Conservation (phyloP, 2,888 invertebrate genomes). For the Tenodera sinensis region DNA sequence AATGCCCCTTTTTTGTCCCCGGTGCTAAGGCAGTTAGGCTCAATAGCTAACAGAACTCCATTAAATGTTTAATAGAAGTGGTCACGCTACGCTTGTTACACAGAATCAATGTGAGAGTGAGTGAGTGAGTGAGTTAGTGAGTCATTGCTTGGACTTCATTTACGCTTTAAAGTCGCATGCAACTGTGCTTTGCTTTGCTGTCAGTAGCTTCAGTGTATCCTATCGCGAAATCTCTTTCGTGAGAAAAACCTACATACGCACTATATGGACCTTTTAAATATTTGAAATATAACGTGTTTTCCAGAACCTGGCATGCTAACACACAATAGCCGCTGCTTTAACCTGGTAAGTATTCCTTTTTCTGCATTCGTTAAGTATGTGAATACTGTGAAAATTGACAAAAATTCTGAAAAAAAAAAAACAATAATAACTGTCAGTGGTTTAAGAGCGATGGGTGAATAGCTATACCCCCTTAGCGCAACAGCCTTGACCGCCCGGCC, state of each 20-base stretch:
- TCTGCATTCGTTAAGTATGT: no score
- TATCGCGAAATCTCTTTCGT: not conserved
- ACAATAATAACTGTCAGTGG: no score
- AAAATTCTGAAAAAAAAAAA: no score
- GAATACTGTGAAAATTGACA: no score
- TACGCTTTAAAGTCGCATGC: not conserved
- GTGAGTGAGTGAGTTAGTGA: not conserved
- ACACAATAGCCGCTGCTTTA: no score
- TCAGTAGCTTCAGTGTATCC: not conserved
- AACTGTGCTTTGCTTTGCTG: not conserved
- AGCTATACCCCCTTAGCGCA: no score
- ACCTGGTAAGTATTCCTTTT: no score
- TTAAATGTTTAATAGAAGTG: not conserved
- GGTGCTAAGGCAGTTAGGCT: not conserved
- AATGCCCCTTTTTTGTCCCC: not conserved
- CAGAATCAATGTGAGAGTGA: not conserved
- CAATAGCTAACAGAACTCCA: not conserved
- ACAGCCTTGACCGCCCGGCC: no score
- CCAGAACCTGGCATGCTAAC: no score
- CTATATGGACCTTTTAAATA: no score
- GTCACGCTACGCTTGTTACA: not conserved
- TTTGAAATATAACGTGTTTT: no score
- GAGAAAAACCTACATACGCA: not conserved
- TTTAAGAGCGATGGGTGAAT: no score
- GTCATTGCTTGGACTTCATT: not conserved